Conservation (phyloP, 2,113 vertebrate genomes). For the Petroica traversi region DNA sequence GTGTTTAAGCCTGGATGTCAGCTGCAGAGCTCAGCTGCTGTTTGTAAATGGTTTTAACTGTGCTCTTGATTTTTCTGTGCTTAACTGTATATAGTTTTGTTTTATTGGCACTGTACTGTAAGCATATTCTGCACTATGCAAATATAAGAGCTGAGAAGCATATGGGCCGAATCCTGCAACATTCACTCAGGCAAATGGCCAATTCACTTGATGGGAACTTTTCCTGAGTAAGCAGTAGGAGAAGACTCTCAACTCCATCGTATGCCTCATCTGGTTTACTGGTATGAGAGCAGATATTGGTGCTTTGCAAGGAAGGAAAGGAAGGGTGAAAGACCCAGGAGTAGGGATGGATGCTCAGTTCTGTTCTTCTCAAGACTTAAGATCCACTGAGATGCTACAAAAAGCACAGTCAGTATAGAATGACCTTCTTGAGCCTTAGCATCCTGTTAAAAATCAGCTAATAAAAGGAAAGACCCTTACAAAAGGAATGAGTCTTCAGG, state of each 20-base stretch:
- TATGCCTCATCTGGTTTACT: neutral
- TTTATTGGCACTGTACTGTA: conserved; percentile 52
- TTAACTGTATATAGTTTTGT: conserved; percentile 59
- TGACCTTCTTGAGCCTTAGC: neutral
- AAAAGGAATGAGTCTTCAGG: neutral
- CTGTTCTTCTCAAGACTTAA: neutral
- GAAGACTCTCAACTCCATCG: neutral
- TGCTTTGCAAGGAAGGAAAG: neutral
- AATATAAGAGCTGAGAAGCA: conserved; percentile 47
- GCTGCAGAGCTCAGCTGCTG: conserved; percentile 55
- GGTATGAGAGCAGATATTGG: neutral
- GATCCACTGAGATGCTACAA: neutral
- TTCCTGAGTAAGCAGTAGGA: conserved; percentile 25
- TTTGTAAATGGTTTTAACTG: conserved; percentile 67
- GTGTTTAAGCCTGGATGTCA: conserved; percentile 43
- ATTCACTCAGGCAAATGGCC: conserved; percentile 37
- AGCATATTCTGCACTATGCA: conserved; percentile 55
- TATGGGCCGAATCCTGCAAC: conserved; percentile 46
- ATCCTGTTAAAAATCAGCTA: neutral
- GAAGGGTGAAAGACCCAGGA: neutral
- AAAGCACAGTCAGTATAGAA: neutral
- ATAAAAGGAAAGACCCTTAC: neutral
- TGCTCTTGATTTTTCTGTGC: conserved; percentile 63
- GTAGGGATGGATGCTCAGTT: neutral
- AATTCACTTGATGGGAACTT: conserved; percentile 36